Evolutionary conservation across 2,797 vertebrate species (phyloP), one percentile per base, ranked within the genome.

Genomic region (Pseudochirops corinnae): DNA sequence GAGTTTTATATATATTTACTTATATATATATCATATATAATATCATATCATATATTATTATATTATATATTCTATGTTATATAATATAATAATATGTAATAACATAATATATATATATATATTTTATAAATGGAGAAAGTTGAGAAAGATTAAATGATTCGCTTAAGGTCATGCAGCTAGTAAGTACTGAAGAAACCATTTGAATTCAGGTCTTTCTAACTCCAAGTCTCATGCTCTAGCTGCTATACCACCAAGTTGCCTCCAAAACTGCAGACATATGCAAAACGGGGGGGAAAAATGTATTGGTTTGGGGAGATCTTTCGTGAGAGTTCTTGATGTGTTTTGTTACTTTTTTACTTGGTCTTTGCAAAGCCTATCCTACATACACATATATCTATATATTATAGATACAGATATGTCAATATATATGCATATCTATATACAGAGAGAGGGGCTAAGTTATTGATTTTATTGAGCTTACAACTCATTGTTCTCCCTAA

Each of bases 241-340:
- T 13, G 24, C 7, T 11, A 7, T 3, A 24, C 7, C 21, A 46
- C 18, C 18, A 9, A 74, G n/a, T 1, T 26, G 0, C 9, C 18
- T 82, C 67, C 7, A 46, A 82, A 82, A 82, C 18, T 82, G n/a
- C 39, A 82, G 39, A 24, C 18, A 6, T 24, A 82, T 46, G 39
- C 21, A 24, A 82, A 46, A 82, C 5, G 21, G 67, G 39, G 16
- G 6, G 9, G 24, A 24, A 5, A 39, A 31, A 60, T 2, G 2
- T 10, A 16, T 5, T 33, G 33, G 11, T n/a, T n/a, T 6, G n/a
- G n/a, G 0, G 5, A 16, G 33, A 33, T 5, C 31, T 16, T 33
- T 67, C 16, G 31, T 16, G 62, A 33, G 62, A n/a, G 4, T 82
- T 46, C 39, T 82, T 82, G n/a, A 21, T n/a, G 14, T 82, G n/a